Evolutionary conservation across 1,140 invertebrate genomes (phyloP), one percentile per base, ranked within the genome.

Genomic region (Drosophila aff.): DNA sequence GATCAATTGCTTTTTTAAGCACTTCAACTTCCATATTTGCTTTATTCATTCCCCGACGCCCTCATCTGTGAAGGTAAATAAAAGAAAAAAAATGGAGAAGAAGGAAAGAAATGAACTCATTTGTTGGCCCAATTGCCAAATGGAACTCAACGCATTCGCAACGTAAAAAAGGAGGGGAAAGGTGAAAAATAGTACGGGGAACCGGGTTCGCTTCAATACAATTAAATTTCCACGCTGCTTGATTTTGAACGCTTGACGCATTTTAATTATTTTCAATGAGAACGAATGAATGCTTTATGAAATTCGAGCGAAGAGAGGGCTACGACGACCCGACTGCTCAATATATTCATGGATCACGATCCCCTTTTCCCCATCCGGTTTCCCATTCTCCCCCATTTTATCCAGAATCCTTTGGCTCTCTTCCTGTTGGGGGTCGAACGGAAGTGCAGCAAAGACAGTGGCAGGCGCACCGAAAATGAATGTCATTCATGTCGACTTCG

Each of bases 181-280:
- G 7, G 15, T 33, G 38, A 16, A 36, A 69, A 71, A 28, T 40
- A 26, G 49, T 18, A 57, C 10, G 31, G 55, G 64, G 60, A 59
- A 28, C 47, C 46, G 49, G 49, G 28, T 50, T 43, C 44, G 44
- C 16, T 73, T 89, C 85, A 89, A 83, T 89, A 89, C 84, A 89
- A 89, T 89, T 89, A 89, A 89, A 89, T 89, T 89, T 89, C 81
- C 85, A 90, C 76, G 84, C 84, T 81, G 84, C 85, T 90, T 89
- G 85, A 89, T 89, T 89, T 89, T 90, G 77, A 89, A 89, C 85
- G 84, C 67, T 73, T 79, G 81, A 81, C 85, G 84, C 85, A 90
- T 89, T 89, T 89, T 90, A 89, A 89, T 89, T 89, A 89, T 90
- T 89, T 87, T 87, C 83, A 87, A 83, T 87, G 80, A 23, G 67